Evolutionary conservation across 2,888 invertebrate genomes (phyloP).

Genomic region (Invenusta paracnida): DNA sequence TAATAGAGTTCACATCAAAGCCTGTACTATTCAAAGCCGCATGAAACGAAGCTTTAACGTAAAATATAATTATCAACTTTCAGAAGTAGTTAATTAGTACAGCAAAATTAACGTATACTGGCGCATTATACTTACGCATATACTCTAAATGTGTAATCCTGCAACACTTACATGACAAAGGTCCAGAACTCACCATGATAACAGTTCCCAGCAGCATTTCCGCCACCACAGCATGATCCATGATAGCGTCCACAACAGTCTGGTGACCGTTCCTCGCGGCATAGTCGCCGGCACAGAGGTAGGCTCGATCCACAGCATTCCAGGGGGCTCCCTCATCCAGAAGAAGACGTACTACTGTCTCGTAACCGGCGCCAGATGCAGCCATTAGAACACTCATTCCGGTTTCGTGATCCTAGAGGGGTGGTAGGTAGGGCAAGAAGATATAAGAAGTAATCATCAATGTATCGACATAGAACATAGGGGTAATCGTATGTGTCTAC

Average conservation of each 20-base stretch:
- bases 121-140: no score
- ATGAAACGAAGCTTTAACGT: no score
- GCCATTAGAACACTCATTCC: conserved; percentile 44
- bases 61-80: no score
- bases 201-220: conserved; percentile 38
- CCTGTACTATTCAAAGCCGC: no score
- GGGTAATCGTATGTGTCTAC: no score
- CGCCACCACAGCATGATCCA: conserved; percentile 39
- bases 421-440: no score
- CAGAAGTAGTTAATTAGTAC: no score
- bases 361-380: conserved; percentile 40
- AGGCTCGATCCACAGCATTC: conserved; percentile 44
- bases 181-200: conserved; percentile 7
- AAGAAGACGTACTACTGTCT: conserved; percentile 33
- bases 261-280: conserved; percentile 43
- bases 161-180: not conserved
- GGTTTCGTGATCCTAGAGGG: conserved; percentile 39
- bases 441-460: no score
- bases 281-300: conserved; percentile 44
- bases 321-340: conserved; percentile 43
- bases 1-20: no score
- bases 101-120: no score
- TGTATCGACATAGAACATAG: no score
- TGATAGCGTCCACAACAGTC: conserved; percentile 35
- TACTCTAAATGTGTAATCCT: not conserved